Evolutionary conservation across 2,888 invertebrate species (phyloP).

Genomic region (Tipula confusa): DNA sequence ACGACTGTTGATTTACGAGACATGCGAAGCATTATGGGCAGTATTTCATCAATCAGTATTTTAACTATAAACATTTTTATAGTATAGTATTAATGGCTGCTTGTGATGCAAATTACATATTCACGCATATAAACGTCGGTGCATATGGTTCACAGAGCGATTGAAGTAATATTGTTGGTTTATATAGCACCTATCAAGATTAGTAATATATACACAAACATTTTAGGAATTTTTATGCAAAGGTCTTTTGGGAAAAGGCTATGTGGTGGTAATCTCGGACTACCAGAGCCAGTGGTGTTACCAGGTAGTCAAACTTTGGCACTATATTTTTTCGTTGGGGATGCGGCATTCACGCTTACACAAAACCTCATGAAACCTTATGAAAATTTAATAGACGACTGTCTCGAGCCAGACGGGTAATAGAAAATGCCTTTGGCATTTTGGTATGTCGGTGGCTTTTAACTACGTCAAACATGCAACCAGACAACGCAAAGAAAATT

Average conservation of each 20-base stretch:
- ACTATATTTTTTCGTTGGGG: too few relatives aligned
- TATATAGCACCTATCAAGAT: slow-evolving; percentile 28
- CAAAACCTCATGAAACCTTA: too few relatives aligned
- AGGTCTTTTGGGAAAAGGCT: too few relatives aligned
- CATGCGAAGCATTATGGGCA: slow-evolving; percentile 29
- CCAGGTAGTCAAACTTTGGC: too few relatives aligned
- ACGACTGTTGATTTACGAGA: background rate
- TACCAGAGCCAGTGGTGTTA: background rate
- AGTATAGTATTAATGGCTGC: slow-evolving; percentile 40
- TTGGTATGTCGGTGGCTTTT: background rate
- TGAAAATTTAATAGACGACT: too few relatives aligned
- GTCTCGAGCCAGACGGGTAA: too few relatives aligned
- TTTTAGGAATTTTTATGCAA: too few relatives aligned
- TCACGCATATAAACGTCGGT: slow-evolving; percentile 42
- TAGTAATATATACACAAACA: too few relatives aligned
- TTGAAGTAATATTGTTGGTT: slow-evolving; percentile 37
- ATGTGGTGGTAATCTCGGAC: background rate
- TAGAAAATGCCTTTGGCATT: too few relatives aligned
- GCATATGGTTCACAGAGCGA: slow-evolving; percentile 40
- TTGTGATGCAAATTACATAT: slow-evolving; percentile 41
- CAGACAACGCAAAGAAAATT: too few relatives aligned
- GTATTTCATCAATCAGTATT: slow-evolving; percentile 40
- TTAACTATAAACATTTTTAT: slow-evolving; percentile 37
- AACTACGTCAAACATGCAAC: too few relatives aligned
- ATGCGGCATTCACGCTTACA: too few relatives aligned